Evolutionary conservation across 2,113 vertebrate genomes (phyloP).

Genomic region (Phycodurus eques): DNA sequence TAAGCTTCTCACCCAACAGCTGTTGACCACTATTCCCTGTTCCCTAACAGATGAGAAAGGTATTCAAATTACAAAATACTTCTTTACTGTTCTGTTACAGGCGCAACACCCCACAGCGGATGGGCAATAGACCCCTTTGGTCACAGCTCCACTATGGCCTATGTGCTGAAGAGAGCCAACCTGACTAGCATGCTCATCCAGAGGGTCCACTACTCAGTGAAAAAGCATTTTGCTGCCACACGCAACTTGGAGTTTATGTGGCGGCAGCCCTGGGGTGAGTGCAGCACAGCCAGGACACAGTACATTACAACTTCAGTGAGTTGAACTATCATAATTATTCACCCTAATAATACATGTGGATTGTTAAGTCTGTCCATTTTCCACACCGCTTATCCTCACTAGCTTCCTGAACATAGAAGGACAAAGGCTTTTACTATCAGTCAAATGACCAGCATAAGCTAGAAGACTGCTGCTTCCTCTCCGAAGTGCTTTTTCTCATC

Average conservation of each 20-base stretch:
- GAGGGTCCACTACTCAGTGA: slow-evolving; percentile 93
- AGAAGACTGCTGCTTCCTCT: slow-evolving; percentile 19
- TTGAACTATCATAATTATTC: slow-evolving; percentile 25
- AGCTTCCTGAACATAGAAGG: slow-evolving; percentile 18
- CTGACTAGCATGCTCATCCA: slow-evolving; percentile 97
- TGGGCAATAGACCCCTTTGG: slow-evolving; percentile 98
- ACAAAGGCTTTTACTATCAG: slow-evolving; percentile 32
- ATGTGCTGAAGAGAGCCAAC: slow-evolving; percentile 89
- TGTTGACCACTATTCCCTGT: not conserved
- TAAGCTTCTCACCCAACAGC: not conserved
- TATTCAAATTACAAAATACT: not conserved
- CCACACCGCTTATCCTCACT: no score
- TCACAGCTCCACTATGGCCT: slow-evolving; percentile 93
- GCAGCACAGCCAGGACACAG: slow-evolving; percentile 10
- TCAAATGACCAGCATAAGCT: slow-evolving; percentile 41
- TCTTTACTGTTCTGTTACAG: slow-evolving; percentile 59
- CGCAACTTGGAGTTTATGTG: slow-evolving; percentile 97
- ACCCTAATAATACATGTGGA: not conserved
- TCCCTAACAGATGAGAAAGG: no score
- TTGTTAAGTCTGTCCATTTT: no score
- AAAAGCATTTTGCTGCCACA: slow-evolving; percentile 92
- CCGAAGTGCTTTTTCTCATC: slow-evolving; percentile 36
- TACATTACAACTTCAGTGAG: not conserved
- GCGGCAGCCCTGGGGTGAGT: slow-evolving; percentile 95
- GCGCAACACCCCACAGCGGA: slow-evolving; percentile 81